Percentiles rank a stretch among this genome's conserved stretches.
phyloP scores from a whole-genome alignment of 2,888 invertebrate genomes.

The Drosophila prostipennis region DNA sequence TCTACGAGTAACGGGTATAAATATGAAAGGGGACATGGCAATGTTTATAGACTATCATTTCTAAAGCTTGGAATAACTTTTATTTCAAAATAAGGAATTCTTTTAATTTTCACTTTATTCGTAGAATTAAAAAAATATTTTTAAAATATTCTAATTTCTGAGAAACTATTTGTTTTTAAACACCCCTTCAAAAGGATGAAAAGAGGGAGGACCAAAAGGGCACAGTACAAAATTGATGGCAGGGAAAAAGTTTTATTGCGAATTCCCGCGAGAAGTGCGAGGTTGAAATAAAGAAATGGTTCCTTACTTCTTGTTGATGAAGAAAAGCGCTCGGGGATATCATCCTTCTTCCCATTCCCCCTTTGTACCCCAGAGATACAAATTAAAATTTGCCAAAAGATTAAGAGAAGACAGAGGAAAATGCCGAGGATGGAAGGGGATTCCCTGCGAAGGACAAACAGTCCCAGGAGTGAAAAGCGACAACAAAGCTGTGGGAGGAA shows the following conservation, averaged over 20 bases:
- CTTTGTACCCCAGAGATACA: conserved; percentile 20
- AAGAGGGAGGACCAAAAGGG: background rate
- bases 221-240: conserved; percentile 1
- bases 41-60: background rate
- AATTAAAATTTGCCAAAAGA: conserved; percentile 54
- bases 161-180: background rate
- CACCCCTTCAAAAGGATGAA: background rate
- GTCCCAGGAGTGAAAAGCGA: conserved; percentile 45
- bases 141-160: background rate
- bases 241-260: conserved; percentile 19
- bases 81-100: too few relatives aligned
- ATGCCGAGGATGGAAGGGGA: conserved; percentile 27
- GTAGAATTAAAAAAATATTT: background rate
- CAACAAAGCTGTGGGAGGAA: conserved; percentile 17
- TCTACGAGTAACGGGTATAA: too few relatives aligned
- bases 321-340: conserved; percentile 59
- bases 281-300: conserved; percentile 15
- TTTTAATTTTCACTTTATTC: too few relatives aligned
- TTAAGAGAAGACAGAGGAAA: conserved; percentile 15
- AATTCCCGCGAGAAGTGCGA: conserved; percentile 28
- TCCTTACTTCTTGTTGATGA: conserved; percentile 1
- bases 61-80: too few relatives aligned
- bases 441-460: conserved; percentile 44
- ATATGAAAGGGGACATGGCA: background rate
- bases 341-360: conserved; percentile 4